These are phyloP conservation scores for roundworm (Caenorhabditis elegans) DNA, from an alignment of 1,140 invertebrate species.

Conservation along the genomic window DNA sequence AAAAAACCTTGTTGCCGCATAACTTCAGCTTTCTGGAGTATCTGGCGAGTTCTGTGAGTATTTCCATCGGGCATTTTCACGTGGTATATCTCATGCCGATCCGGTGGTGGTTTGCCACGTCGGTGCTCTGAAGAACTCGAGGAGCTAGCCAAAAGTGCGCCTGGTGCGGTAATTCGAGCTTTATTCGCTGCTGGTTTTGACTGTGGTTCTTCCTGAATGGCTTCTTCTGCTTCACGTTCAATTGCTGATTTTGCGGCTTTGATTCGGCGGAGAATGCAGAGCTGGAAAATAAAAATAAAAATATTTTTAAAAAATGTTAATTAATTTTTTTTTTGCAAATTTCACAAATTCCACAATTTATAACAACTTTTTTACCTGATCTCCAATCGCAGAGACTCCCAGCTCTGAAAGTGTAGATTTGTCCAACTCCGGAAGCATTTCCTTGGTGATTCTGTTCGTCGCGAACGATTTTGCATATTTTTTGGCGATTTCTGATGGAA, in stretches of 20 bases:
- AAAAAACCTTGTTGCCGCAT: neutral
- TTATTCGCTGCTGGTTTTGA: neutral
- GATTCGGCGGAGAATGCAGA: slow-evolving; percentile 3
- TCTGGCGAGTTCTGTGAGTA: slow-evolving; percentile 3
- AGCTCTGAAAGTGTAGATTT: slow-evolving; percentile 28
- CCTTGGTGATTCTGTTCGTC: slow-evolving; percentile 20
- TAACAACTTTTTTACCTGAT: slow-evolving; percentile 1
- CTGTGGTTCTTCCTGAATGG: neutral
- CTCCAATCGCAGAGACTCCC: slow-evolving; percentile 36
- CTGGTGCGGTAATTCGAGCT: neutral
- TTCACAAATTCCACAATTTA: neutral
- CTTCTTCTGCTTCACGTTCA: neutral
- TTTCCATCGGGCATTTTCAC: slow-evolving; percentile 40
- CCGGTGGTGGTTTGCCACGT: slow-evolving; percentile 38
- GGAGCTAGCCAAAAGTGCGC: neutral
- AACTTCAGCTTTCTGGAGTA: slow-evolving; percentile 5
- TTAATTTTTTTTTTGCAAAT: neutral
- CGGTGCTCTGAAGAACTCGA: neutral
- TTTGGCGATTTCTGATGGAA: slow-evolving; percentile 17
- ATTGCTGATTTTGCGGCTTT: slow-evolving; percentile 6
- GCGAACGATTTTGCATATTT: slow-evolving; percentile 23
- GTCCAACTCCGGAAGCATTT: slow-evolving; percentile 32
- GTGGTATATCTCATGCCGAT: slow-evolving; percentile 44
- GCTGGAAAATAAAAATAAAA: neutral
- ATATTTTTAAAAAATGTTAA: no score